Base-by-base conservation (phyloP, 2,797 vertebrate genomes). In the Sebastes oblongus region DNA sequence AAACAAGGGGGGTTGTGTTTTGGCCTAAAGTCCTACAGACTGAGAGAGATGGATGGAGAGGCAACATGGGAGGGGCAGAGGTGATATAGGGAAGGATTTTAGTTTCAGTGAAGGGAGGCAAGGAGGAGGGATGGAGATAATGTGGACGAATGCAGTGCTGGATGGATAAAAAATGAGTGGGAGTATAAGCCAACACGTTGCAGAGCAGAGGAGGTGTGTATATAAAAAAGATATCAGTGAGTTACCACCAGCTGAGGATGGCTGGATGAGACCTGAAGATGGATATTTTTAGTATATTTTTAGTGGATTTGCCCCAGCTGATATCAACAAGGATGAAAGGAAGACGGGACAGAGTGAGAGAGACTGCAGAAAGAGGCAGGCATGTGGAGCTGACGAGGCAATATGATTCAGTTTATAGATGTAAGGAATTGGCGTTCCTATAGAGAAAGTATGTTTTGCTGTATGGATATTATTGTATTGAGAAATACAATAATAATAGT, bases 241-340 rank as follows among this genome's bases (percentile, higher is more conserved):
- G 71, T 73, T 60, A 58, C 50, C 60, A 62, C 24, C 66, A 55
- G 82, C 72, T 67, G 60, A 77, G 60, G 56, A 25, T 50, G 74
- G 34, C n/a, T 59, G 72, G 61, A 70, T 36, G 72, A 66, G 29
- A 32, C 66, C 72, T 29, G 5, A 68, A 69, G 68, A 81, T 78
- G 24, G 46, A 68, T 74, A 69, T 82, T 82, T 84, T 81, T 54
- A 34, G 75, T 65, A 68, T 74, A 69, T 82, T 82, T 84, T 81
- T 54, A 34, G 72, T 65, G 72, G 68, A 77, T 84, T 78, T 75
- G 13, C 74, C 42, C 6, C 30, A 85, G 68, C 56, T 81, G 77
- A 65, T 75, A 68, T 42, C 50, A 42, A 52, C 46, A 75, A 50
- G 65, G 54, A 82, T 72, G 68, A 81, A 83, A 66, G 27, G 16